phyloP scores from a whole-genome alignment of 1,140 invertebrate genomes.

The Pristionchus pacificus region DNA sequence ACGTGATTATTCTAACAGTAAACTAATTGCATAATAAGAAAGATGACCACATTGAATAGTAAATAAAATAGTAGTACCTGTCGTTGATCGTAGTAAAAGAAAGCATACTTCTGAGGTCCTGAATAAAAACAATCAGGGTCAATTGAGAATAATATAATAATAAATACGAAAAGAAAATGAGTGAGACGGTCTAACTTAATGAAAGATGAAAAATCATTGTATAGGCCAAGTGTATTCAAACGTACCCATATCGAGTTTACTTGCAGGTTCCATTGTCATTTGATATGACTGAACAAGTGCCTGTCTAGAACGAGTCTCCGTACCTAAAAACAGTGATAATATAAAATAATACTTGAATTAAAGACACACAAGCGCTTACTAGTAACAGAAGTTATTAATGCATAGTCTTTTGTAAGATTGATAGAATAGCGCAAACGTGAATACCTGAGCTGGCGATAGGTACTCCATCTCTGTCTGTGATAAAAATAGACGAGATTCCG shows the following conservation, averaged over 20 bases:
- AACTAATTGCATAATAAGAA: no score
- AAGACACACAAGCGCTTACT: no score
- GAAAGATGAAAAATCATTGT: no score
- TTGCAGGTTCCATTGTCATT: slow-evolving; percentile 42
- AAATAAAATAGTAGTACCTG: not conserved
- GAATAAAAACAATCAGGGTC: slow-evolving; percentile 25
- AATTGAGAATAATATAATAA: no score
- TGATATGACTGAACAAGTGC: slow-evolving; percentile 34
- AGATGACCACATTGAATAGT: not conserved
- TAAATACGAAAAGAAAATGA: no score
- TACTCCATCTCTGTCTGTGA: slow-evolving; percentile 44
- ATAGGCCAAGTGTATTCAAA: slow-evolving; percentile 44
- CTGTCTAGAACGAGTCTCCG: slow-evolving; percentile 40
- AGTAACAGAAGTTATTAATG: no score
- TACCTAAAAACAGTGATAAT: slow-evolving; percentile 33
- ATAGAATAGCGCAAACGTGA: slow-evolving; percentile 15
- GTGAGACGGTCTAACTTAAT: no score
- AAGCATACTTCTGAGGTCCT: not conserved
- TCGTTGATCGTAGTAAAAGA: not conserved
- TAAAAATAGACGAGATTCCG: slow-evolving; percentile 43
- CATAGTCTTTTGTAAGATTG: slow-evolving; percentile 18
- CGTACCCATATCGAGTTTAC: slow-evolving; percentile 41
- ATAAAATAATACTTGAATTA: not conserved
- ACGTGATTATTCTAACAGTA: no score
- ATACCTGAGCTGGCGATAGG: slow-evolving; percentile 43